Evolutionary conservation across 2,888 invertebrate genomes (phyloP), one percentile per base, ranked within the genome.

Genomic region (Callosobruchus maculatus): DNA sequence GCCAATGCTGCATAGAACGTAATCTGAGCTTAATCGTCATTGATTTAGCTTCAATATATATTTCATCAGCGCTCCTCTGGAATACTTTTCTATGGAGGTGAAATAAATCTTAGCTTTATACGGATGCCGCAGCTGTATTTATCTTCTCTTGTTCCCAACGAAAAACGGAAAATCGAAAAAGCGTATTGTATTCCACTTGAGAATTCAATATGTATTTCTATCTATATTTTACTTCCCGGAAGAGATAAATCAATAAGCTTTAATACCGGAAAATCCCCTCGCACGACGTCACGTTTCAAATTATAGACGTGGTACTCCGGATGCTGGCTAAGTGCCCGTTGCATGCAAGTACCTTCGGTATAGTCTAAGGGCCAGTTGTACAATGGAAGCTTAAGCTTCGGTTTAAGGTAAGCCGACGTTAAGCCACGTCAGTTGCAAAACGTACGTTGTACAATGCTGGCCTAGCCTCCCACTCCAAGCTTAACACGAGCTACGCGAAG

Each of bases 131-230:
- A 49, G 49, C 49, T 49, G 49, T 49, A 49, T 49, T 49, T 49
- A 49, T 49, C 49, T 49, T 49, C 49, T 49, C 49, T 73, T 73
- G 70, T 73, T 73, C 70, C 67, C 70, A 72, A 74, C 72, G 69
- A 72, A 75, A 72, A 72, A 69, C 72, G 67, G 72, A 72, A 69
- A 74, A 75, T 67, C 72, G 49, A 22, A 67, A 67, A 13, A 75
- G 70, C 73, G 71, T 70, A 75, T 72, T 72, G 68, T 71, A 74
- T 72, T 74, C 74, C 74, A 72, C 75, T 75, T 31, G 70, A 75
- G 72, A 75, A 74, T 75, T 75, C 75, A 74, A 74, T 75, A 72
- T 70, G 68, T 49, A 49, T 49, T 49, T 73, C 67, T 73, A 68
- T 21, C 70, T 72, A 73, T 75, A 75, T 72, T 75, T 75, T 72